Evolutionary conservation across 2,888 invertebrate genomes (phyloP), one percentile per base, ranked within the genome.

Genomic region (Alsophila aescularia): DNA sequence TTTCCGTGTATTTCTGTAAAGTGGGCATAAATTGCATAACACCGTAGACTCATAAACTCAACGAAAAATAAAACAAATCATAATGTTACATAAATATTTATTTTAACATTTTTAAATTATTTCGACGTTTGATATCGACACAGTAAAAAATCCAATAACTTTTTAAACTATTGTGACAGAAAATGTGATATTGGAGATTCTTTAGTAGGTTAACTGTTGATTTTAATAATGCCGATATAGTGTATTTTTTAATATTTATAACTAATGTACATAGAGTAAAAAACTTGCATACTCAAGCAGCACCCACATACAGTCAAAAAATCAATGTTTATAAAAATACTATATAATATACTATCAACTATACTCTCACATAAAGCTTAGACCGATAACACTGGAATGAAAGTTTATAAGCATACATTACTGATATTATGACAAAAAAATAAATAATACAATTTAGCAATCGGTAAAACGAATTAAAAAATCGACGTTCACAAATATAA

Each of bases 11-110:
- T n/a, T 16, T 2, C 4, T 34, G 10, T 44, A 52, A 63, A 57
- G 77, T 77, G 82, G 82, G 75, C 73, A 87, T 88, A 90, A 90
- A 89, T 89, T 90, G 90, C 90, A 89, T 90, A 89, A 88, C 88
- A 88, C 87, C 74, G 82, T 84, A 84, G 86, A 86, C 86, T 82
- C 85, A 85, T 24, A 24, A 24, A 24, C 5, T 24, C 21, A 71
- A 75, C 69, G 70, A 65, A 70, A 74, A 87, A 88, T 83, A 77
- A 81, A 86, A 87, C 84, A 77, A 81, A 81, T 72, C 67, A 68
- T 69, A 81, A 83, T 84, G 78, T 85, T 88, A 88, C 77, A 88
- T 87, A 88, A 88, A 90, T 90, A 88, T 90, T 90, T 90, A 90
- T 88, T 65, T 63, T 87, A 89, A 90, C 87, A 88, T 85, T 87